phyloP scores from a whole-genome alignment of 2,113 vertebrate species.

The Setophaga kirtlandii region DNA sequence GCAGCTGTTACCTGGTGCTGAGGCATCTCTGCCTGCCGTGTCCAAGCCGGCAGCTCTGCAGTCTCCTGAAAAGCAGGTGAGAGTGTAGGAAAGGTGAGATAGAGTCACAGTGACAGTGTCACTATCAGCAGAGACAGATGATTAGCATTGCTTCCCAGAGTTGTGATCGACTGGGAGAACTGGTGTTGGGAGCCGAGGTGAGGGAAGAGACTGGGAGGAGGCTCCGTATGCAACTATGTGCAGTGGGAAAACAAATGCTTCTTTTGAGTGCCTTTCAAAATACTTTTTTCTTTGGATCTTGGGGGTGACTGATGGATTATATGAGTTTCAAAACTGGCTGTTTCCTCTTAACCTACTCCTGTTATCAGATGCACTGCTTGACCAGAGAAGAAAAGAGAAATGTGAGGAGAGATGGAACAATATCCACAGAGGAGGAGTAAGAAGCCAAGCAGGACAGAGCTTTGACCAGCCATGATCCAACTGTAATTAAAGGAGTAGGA shows the following conservation, averaged over 20 bases:
- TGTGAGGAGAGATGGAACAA: rapidly evolving
- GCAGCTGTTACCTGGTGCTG: not conserved
- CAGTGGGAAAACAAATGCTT: rapidly evolving
- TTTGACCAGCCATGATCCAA: not conserved
- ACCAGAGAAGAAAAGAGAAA: not conserved
- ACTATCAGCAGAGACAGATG: rapidly evolving
- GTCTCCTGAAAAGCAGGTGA: not conserved
- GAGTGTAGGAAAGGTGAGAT: not conserved
- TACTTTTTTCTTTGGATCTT: not conserved
- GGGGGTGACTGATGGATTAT: not conserved
- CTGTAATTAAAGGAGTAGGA: not conserved
- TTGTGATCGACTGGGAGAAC: not conserved
- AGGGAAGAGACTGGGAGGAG: not conserved
- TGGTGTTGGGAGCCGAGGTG: not conserved
- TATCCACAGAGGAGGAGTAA: not conserved
- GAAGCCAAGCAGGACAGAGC: not conserved
- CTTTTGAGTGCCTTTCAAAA: not conserved
- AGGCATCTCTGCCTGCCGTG: not conserved
- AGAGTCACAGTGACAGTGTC: not conserved
- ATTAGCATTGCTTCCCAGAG: rapidly evolving
- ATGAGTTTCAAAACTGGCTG: not conserved
- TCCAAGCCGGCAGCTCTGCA: rapidly evolving
- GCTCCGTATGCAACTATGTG: not conserved
- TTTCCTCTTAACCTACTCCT: not conserved
- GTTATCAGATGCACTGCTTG: not conserved